Percentiles rank a stretch among this genome's conserved stretches.
phyloP scores from a whole-genome alignment of 2,113 vertebrate genomes.

The Archocentrus centrarchus region DNA sequence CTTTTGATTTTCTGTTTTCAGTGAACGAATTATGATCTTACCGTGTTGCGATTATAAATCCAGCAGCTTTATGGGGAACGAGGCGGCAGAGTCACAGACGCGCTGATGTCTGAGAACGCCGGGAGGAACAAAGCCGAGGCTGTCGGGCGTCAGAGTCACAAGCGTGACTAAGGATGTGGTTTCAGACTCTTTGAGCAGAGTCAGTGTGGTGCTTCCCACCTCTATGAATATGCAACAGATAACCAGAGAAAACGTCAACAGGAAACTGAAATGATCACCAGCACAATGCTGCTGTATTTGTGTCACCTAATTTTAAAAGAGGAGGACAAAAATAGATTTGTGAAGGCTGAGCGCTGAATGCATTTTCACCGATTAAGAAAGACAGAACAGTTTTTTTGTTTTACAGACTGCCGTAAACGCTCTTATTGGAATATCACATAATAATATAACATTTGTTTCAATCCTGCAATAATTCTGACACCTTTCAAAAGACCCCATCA shows the following conservation, averaged over 20 bases:
- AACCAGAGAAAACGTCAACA: constrained; percentile 33
- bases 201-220: constrained; percentile 43
- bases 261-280: constrained; percentile 27
- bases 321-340: not conserved
- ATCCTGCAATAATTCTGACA: not conserved
- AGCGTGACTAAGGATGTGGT: constrained; percentile 68
- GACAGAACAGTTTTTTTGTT: not conserved
- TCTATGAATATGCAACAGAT: constrained; percentile 57
- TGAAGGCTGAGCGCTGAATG: rapidly evolving
- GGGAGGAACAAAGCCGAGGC: constrained; percentile 36
- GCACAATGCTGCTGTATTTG: not conserved
- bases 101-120: not conserved
- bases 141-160: constrained; percentile 20
- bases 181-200: constrained; percentile 18
- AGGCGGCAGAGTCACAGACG: not conserved
- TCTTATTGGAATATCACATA: not conserved
- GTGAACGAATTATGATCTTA: not conserved
- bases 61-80: not conserved
- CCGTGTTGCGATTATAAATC: not conserved
- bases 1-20: not conserved
- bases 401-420: not conserved
- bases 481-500: constrained; percentile 36
- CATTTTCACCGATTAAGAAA: rapidly evolving
- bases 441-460: not conserved
- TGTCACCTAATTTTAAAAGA: not conserved